Base-by-base conservation (phyloP, 2,888 invertebrate genomes). In the Agriopis marginaria region DNA sequence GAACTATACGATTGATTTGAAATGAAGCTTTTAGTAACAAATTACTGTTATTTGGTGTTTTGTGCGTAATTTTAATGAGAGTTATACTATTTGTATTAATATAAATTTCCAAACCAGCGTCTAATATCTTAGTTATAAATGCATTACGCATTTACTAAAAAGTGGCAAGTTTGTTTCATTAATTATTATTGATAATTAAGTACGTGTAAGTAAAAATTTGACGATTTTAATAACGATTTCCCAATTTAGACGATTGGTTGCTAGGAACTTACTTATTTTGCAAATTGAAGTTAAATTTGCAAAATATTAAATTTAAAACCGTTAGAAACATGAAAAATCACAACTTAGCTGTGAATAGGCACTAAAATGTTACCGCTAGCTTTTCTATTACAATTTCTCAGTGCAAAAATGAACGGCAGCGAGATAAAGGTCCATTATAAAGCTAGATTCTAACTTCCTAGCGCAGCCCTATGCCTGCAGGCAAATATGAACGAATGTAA, bases 401-500 rank as follows among this genome's bases (percentile, higher is more conserved):
- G 45, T 55, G 49, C 63, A 47, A 65, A 71, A 66, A 71, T 65
- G 64, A 59, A 54, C 51, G 65, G 39, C 17, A n/a, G 14, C 42
- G 45, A 74, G 71, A 62, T 68, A 70, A 70, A 70, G 71, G 74
- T 71, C 71, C 53, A 61, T 60, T 68, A 61, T 58, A 63, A 67
- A 65, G 73, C 72, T 76, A 76, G 75, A 82, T 81, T 83, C 88
- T 89, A 87, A 85, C 78, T 78, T 86, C 86, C 83, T 80, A 87
- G 89, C 87, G 77, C 93, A 94, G 86, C 94, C 94, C 94, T 94
- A 94, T 78, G 89, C 85, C 92, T 88, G 90, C 93, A 94, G 93
- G 94, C 94, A 93, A 94, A 94, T 94, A 94, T 94, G 94, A 94
- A 94, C 94, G 94, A 94, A 93, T 94, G 94, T 94, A 91, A 94